Percentiles rank a stretch among this genome's conserved stretches.
Conservation (phyloP, 1,140 invertebrate species). For the Rhagoletis zephyria region DNA sequence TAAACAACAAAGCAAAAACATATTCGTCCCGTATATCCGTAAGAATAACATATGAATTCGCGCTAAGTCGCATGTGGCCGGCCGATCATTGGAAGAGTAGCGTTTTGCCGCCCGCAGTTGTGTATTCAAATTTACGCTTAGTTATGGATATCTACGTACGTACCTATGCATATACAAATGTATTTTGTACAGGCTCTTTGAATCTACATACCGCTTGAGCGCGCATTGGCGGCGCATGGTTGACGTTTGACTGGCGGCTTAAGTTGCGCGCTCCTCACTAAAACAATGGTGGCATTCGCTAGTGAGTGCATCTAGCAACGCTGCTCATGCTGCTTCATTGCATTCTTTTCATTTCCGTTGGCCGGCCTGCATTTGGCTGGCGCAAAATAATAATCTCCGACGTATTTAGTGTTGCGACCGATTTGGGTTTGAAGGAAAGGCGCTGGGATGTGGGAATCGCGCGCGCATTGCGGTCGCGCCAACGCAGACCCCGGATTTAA, state of each 20-base stretch:
- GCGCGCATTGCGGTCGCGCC: too few relatives aligned
- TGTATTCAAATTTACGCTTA: not conserved
- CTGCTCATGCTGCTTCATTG: not conserved
- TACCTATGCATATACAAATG: not conserved
- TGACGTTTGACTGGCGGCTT: not conserved
- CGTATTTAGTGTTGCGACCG: too few relatives aligned
- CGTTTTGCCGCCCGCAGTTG: too few relatives aligned
- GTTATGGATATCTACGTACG: not conserved
- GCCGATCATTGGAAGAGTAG: not conserved
- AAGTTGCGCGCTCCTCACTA: not conserved
- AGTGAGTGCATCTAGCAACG: not conserved
- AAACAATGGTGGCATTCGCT: not conserved
- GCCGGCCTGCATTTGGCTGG: not conserved
- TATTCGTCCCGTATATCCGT: not conserved
- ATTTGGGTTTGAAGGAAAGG: too few relatives aligned
- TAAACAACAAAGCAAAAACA: not conserved
- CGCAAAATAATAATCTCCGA: too few relatives aligned
- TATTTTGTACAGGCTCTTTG: not conserved
- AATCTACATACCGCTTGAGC: not conserved
- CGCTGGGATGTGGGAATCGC: too few relatives aligned
- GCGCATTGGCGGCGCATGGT: not conserved
- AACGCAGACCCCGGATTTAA: too few relatives aligned
- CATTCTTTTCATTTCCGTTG: constrained; percentile 22
- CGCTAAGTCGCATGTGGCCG: not conserved
- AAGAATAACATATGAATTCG: not conserved